Evolutionary conservation across 1,140 invertebrate species (phyloP).

Genomic region (Teleogryllus occipitalis): DNA sequence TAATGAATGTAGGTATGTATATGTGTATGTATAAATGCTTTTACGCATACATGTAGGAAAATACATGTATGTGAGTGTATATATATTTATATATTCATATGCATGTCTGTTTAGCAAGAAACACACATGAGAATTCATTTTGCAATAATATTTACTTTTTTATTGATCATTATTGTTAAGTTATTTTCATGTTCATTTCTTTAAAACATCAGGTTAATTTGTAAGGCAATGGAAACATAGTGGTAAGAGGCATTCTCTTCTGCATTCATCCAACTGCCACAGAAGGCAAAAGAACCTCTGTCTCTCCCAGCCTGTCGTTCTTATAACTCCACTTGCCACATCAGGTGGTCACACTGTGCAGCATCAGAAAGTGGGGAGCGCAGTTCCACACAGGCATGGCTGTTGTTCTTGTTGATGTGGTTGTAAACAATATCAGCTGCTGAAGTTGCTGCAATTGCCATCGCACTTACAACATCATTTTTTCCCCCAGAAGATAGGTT

Average conservation of each 20-base stretch:
- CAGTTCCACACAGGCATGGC: not conserved
- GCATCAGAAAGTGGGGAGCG: not conserved
- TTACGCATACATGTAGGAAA: not conserved
- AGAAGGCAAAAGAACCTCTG: not conserved
- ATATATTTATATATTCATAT: not conserved
- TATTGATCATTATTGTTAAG: conserved; percentile 34
- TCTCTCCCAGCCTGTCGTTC: not conserved
- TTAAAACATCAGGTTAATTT: conserved; percentile 11
- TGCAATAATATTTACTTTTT: conserved; percentile 33
- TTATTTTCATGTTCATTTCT: conserved; percentile 2
- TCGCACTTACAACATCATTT: not conserved
- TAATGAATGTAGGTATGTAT: not conserved
- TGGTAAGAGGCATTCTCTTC: not conserved
- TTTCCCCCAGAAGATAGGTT: not conserved
- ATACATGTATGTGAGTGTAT: conserved; percentile 1
- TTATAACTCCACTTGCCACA: not conserved
- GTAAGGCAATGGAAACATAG: conserved; percentile 18
- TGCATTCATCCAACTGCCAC: not conserved
- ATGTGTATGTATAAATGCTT: not conserved
- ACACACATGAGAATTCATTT: conserved; percentile 18
- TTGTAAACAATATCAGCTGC: not conserved
- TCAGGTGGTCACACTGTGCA: not conserved
- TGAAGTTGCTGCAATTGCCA: not conserved
- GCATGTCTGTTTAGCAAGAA: conserved; percentile 32
- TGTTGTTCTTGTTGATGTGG: not conserved